A percentile compares a stretch with the other conserved stretches of the same genome.
phyloP scores from a whole-genome alignment of 2,113 vertebrate genomes.

The Lampris incognitus region DNA sequence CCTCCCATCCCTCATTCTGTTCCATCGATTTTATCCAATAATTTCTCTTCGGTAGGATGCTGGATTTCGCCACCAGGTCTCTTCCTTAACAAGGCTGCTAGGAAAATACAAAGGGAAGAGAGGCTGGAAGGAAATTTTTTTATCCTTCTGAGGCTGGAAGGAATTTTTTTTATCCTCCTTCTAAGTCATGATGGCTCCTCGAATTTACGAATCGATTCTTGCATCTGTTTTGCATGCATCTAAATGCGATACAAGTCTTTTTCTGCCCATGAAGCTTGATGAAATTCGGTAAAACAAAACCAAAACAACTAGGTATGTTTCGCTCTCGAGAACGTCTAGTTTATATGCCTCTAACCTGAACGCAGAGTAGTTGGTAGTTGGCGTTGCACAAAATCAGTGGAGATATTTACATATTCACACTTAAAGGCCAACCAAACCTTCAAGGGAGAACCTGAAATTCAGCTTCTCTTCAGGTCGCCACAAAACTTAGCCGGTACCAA shows the following conservation, averaged over 20 bases:
- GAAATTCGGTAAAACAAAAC: constrained; percentile 31
- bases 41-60: constrained; percentile 48
- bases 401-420: constrained; percentile 32
- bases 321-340: constrained; percentile 32
- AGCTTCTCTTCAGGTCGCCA: constrained; percentile 18
- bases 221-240: neutral
- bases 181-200: constrained; percentile 32
- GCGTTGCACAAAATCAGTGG: constrained; percentile 18
- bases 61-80: constrained; percentile 21
- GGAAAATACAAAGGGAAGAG: constrained; percentile 21
- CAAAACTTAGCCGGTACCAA: constrained; percentile 27
- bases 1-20: constrained; percentile 56
- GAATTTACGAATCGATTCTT: constrained; percentile 16
- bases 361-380: neutral
- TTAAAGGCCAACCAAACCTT: constrained; percentile 4
- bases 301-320: constrained; percentile 43
- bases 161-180: too few relatives aligned
- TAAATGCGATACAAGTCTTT: constrained; percentile 18
- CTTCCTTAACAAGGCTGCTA: constrained; percentile 46
- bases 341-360: constrained; percentile 27
- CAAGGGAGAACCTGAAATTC: constrained; percentile 14
- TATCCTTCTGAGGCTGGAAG: neutral
- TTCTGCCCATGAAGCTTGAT: constrained; percentile 24
- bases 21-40: constrained; percentile 60
- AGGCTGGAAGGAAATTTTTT: neutral